Conservation (phyloP, 2,797 vertebrate species). For the Echiichthys vipera region DNA sequence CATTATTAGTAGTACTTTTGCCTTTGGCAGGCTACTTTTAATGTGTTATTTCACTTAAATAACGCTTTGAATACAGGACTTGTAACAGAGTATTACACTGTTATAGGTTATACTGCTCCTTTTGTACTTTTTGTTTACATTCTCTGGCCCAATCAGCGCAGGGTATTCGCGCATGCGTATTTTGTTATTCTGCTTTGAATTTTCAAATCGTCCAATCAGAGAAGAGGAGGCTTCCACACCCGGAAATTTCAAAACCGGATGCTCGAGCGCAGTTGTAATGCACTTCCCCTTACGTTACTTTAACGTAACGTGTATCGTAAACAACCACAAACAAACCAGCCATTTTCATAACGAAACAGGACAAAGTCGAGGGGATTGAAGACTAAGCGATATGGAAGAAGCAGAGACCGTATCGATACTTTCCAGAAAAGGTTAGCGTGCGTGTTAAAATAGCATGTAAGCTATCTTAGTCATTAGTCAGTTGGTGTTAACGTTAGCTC, state of each 20-base stretch:
- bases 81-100: neutral
- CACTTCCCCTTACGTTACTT: neutral
- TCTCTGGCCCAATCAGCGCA: slow-evolving; percentile 20
- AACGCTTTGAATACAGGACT: neutral
- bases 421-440: slow-evolving; percentile 69
- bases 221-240: neutral
- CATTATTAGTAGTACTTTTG: too few species aligned
- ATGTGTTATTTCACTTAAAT: neutral
- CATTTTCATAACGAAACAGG: neutral
- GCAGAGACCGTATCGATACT: slow-evolving; percentile 23
- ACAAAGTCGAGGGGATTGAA: fast-evolving
- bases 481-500: neutral
- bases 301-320: neutral
- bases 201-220: slow-evolving; percentile 72
- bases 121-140: slow-evolving; percentile 33
- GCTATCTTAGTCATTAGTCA: too few species aligned
- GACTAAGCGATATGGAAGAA: slow-evolving; percentile 49
- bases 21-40: too few species aligned
- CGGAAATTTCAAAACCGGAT: slow-evolving; percentile 64
- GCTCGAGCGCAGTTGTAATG: neutral
- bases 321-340: neutral
- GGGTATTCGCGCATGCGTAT: neutral
- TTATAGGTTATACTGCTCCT: too few species aligned
- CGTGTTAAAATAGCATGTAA: neutral
- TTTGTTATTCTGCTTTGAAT: neutral